phyloP scores from a whole-genome alignment of 2,797 vertebrate genomes.

The Sparidentex hasta region DNA sequence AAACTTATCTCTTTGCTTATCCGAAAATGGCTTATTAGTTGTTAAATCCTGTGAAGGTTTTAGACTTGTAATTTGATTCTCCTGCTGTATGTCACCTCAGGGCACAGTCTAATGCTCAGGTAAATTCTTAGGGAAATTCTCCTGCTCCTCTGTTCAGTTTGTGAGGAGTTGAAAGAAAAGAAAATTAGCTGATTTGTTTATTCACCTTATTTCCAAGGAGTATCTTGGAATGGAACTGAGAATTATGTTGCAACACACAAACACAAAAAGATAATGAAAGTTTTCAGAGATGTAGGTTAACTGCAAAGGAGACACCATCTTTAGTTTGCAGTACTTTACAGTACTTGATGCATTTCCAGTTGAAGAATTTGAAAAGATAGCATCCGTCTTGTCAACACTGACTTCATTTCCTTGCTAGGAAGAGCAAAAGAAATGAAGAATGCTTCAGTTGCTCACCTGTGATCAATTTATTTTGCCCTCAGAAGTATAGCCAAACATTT shows the following conservation, averaged over 20 bases:
- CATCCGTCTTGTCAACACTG: background rate
- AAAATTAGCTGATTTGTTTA: constrained; percentile 8
- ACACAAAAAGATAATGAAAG: background rate
- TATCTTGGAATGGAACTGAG: background rate
- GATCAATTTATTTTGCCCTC: background rate
- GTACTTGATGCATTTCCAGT: background rate
- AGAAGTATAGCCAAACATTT: background rate
- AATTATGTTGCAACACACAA: constrained; percentile 11
- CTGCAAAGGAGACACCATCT: background rate
- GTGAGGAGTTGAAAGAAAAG: background rate
- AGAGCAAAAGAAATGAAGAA: background rate
- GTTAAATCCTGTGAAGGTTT: background rate
- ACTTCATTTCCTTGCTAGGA: background rate
- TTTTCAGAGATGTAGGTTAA: background rate
- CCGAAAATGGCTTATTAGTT: background rate
- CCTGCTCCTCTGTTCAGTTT: constrained; percentile 6
- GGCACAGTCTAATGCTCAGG: background rate
- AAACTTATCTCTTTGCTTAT: background rate
- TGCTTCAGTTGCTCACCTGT: background rate
- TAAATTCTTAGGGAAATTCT: background rate
- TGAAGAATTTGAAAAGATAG: background rate
- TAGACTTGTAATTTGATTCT: background rate
- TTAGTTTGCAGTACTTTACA: background rate
- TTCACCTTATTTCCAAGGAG: background rate
- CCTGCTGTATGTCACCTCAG: background rate